Evolutionary conservation across 2,113 vertebrate species (phyloP), one percentile per base, ranked within the genome.

Genomic region (Seriola rivoliana): DNA sequence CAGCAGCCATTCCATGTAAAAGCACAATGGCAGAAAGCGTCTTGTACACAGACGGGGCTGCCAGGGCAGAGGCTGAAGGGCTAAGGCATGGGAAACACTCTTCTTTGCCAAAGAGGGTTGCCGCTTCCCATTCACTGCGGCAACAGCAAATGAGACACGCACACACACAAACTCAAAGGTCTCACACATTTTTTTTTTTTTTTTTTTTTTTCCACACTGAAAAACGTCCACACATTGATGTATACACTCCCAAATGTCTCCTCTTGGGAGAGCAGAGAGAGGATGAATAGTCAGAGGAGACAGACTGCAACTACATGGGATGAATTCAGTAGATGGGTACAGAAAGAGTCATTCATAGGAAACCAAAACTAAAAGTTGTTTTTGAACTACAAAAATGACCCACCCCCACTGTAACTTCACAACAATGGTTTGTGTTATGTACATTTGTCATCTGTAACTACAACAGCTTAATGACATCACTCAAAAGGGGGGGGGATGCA

Each of bases 21-120:
- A 96, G 96, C 93, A 97, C 96, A 96, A 97, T 95, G 96, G 96
- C 95, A 96, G 94, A 94, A 91, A 96, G 95, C 94, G 94, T 96
- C 95, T 96, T 95, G 96, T 95, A 96, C 94, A 95, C 96, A 96
- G 95, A 97, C 95, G 91, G 94, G 93, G 96, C 95, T 97, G 96
- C 95, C 94, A 95, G 95, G 93, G 29, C 92, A 96, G 94, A 95
- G 95, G 96, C 96, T 96, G 66, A 11, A 95, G 95, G 95, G 95
- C 83, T 77, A 97, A 96, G 92, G 96, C 96, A 96, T 96, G 97
- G 97, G 97, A 97, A 97, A 97, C 96, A 94, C 95, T 96, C 94
- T 94, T 95, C 90, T 95, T 95, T 97, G 97, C 96, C 96, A 97
- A 96, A 95, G 91, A 97, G 95, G 95, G 94, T 96, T 93, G 95